Evolutionary conservation across 2,888 invertebrate genomes (phyloP).

Genomic region (Acleris emargana): DNA sequence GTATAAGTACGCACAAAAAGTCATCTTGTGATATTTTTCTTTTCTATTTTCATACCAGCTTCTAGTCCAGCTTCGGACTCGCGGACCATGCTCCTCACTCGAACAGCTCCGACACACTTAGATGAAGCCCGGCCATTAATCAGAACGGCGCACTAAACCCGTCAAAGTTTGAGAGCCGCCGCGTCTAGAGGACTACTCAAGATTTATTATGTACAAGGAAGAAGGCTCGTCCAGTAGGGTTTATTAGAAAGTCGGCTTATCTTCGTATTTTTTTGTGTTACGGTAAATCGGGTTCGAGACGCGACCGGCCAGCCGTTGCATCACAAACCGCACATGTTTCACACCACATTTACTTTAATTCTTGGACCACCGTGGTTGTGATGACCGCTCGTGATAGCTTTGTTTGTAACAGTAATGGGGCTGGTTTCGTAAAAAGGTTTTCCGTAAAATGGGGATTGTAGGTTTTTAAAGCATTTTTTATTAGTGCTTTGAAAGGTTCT

Average conservation of each 20-base stretch:
- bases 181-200: slow-evolving; percentile 69
- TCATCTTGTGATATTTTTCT: too few relatives aligned
- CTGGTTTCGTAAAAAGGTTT: not conserved
- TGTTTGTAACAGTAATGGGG: not conserved
- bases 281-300: slow-evolving; percentile 68
- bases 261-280: slow-evolving; percentile 77
- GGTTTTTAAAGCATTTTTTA: not conserved
- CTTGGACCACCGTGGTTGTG: slow-evolving; percentile 23
- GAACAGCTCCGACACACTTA: slow-evolving; percentile 2
- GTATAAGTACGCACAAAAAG: too few relatives aligned
- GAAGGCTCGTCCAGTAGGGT: slow-evolving; percentile 69
- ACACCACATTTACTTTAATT: slow-evolving; percentile 16
- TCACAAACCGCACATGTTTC: slow-evolving; percentile 30
- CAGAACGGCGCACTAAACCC: slow-evolving; percentile 29
- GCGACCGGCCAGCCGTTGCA: slow-evolving; percentile 37
- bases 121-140: slow-evolving; percentile 25
- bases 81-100: not conserved
- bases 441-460: not conserved
- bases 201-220: slow-evolving; percentile 81
- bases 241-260: slow-evolving; percentile 82
- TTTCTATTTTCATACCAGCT: too few relatives aligned
- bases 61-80: not conserved
- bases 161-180: slow-evolving; percentile 60
- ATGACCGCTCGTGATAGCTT: slow-evolving; percentile 19
- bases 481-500: not conserved